These are phyloP conservation scores for Diabrotica undecimpunctata DNA, from an alignment of 1,140 invertebrate species.

Conservation along the genomic window DNA sequence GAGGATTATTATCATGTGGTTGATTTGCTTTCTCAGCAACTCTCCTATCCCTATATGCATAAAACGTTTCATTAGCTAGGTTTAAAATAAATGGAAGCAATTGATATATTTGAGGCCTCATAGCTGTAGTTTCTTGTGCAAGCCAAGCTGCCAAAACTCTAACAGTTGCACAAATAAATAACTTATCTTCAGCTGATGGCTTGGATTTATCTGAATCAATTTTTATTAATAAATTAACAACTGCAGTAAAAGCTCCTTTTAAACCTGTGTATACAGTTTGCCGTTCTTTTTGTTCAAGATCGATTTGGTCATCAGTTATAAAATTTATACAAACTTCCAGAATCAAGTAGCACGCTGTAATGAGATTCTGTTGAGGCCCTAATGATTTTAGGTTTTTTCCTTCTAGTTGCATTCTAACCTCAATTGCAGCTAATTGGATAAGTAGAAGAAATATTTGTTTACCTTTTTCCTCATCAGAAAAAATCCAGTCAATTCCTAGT, in stretches of 20 bases:
- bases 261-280: slow-evolving; percentile 85
- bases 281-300: slow-evolving; percentile 85
- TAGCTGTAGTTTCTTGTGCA: slow-evolving; percentile 86
- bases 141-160: slow-evolving; percentile 83
- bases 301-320: slow-evolving; percentile 75
- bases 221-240: slow-evolving; percentile 70
- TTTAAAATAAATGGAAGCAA: slow-evolving; percentile 74
- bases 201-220: slow-evolving; percentile 69
- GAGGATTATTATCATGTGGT: slow-evolving; percentile 57
- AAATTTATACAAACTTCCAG: slow-evolving; percentile 78
- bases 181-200: slow-evolving; percentile 59
- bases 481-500: slow-evolving; percentile 79
- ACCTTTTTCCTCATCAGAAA: slow-evolving; percentile 72
- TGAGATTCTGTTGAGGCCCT: slow-evolving; percentile 67
- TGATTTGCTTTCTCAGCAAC: slow-evolving; percentile 61
- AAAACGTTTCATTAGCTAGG: slow-evolving; percentile 77
- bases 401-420: slow-evolving; percentile 89
- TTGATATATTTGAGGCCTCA: slow-evolving; percentile 76
- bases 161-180: slow-evolving; percentile 79
- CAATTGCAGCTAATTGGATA: slow-evolving; percentile 83
- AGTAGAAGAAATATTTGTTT: slow-evolving; percentile 80
- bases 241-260: slow-evolving; percentile 82
- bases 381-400: slow-evolving; percentile 78
- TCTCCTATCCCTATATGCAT: slow-evolving; percentile 61
- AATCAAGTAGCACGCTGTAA: slow-evolving; percentile 79